phyloP scores from a whole-genome alignment of 1,140 invertebrate species.

The Liolophura sinensis region DNA sequence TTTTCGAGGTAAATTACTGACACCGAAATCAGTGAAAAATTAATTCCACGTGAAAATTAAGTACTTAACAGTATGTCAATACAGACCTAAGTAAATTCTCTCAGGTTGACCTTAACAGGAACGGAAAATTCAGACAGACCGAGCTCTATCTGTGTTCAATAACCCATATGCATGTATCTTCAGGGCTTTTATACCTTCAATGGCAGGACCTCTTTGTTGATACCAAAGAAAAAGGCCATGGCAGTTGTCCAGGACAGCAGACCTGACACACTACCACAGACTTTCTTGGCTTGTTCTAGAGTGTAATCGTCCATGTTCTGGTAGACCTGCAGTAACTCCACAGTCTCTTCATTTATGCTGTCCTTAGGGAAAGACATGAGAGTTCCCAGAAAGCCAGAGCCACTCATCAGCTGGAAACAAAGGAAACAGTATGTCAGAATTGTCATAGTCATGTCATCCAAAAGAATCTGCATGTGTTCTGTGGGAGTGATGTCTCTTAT shows the following conservation, averaged over 20 bases:
- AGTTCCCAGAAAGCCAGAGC: conserved; percentile 86
- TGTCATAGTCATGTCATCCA: conserved; percentile 6
- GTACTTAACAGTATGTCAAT: no score
- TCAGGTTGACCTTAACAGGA: background rate
- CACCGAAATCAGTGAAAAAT: no score
- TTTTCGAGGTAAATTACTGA: no score
- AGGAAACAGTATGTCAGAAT: background rate
- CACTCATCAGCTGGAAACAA: conserved; percentile 84
- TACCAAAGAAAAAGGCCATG: conserved; percentile 94
- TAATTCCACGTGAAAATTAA: no score
- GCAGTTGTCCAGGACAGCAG: conserved; percentile 94
- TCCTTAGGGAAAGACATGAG: conserved; percentile 95
- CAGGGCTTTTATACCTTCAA: conserved; percentile 85
- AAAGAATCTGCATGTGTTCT: no score
- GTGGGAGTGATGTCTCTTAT: background rate
- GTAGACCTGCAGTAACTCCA: conserved; percentile 88
- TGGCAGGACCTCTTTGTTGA: conserved; percentile 95
- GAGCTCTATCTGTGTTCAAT: background rate
- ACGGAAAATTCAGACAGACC: background rate
- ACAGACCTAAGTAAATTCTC: no score
- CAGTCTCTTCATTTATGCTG: conserved; percentile 95
- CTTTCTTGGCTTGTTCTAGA: conserved; percentile 51
- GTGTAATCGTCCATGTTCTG: conserved; percentile 75
- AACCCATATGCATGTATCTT: background rate
- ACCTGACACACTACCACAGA: conserved; percentile 95